Conservation (phyloP, 2,113 vertebrate species). For the Melanotaenia duboulayi region DNA sequence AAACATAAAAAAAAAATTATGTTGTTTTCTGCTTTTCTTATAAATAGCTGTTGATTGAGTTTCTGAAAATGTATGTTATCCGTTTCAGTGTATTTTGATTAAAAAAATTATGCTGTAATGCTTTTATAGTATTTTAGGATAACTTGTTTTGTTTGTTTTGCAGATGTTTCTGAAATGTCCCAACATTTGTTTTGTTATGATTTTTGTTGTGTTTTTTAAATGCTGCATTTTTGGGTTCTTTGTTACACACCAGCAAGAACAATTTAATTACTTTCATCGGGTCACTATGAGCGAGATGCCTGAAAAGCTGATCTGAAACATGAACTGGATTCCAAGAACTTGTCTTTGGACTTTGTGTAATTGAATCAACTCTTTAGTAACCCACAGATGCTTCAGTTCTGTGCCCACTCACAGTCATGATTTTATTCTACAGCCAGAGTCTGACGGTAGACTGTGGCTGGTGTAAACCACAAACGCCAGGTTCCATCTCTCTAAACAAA, state of each 20-base stretch:
- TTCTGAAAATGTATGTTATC: too few species aligned
- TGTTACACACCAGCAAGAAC: not conserved
- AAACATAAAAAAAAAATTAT: not conserved
- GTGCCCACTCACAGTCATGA: conserved; percentile 19
- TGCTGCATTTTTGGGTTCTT: not conserved
- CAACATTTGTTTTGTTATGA: too few species aligned
- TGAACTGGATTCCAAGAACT: not conserved
- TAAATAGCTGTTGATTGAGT: too few species aligned
- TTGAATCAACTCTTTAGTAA: conserved; percentile 8
- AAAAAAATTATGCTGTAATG: too few species aligned
- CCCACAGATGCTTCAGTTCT: conserved; percentile 15
- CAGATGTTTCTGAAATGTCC: too few species aligned
- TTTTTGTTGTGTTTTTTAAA: too few species aligned
- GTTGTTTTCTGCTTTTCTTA: not conserved
- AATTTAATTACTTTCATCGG: not conserved
- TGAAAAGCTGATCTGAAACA: not conserved
- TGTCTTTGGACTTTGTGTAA: not conserved
- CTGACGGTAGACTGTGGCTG: not conserved
- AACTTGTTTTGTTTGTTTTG: not conserved
- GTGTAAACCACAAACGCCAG: conserved; percentile 25
- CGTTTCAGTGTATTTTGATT: too few species aligned
- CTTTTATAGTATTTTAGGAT: too few species aligned
- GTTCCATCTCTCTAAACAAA: conserved; percentile 51
- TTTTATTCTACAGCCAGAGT: conserved; percentile 3
- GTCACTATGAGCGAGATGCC: not conserved